Percentiles rank a stretch among this genome's conserved stretches.
phyloP scores from a whole-genome alignment of 2,797 vertebrate genomes.

The Gorsachius magnificus region DNA sequence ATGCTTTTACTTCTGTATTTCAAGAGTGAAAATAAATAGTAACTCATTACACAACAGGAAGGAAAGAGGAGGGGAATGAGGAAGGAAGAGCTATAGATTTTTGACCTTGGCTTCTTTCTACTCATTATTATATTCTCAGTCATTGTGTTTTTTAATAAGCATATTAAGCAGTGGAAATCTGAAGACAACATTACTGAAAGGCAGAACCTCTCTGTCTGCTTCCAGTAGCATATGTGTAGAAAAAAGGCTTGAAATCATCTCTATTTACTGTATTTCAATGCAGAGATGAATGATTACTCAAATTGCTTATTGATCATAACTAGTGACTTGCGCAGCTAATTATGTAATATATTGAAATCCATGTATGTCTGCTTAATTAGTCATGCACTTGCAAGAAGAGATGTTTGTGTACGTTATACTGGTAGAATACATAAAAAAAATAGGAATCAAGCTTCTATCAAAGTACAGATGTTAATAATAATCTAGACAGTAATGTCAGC shows the following conservation, averaged over 20 bases:
- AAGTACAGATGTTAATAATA: neutral
- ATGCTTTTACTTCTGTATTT: neutral
- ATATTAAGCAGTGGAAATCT: neutral
- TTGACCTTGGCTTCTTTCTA: neutral
- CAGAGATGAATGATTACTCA: neutral
- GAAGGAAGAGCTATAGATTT: neutral
- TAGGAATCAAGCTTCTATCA: neutral
- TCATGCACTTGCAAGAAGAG: neutral
- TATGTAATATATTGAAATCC: neutral
- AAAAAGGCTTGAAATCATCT: neutral
- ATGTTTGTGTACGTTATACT: neutral
- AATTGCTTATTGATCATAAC: neutral
- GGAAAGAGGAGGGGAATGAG: neutral
- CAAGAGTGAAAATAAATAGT: neutral
- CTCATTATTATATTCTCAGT: neutral
- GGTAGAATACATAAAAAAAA: neutral
- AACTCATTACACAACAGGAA: neutral
- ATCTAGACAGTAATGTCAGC: neutral
- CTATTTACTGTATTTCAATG: neutral
- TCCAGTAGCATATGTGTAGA: neutral
- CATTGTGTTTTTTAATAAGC: neutral
- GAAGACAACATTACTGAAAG: neutral
- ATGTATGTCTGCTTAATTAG: slow-evolving; percentile 18
- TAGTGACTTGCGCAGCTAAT: neutral
- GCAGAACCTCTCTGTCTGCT: neutral